Evolutionary conservation across 2,888 invertebrate species (phyloP), one percentile per base, ranked within the genome.

Genomic region (Nowickia ferox): DNA sequence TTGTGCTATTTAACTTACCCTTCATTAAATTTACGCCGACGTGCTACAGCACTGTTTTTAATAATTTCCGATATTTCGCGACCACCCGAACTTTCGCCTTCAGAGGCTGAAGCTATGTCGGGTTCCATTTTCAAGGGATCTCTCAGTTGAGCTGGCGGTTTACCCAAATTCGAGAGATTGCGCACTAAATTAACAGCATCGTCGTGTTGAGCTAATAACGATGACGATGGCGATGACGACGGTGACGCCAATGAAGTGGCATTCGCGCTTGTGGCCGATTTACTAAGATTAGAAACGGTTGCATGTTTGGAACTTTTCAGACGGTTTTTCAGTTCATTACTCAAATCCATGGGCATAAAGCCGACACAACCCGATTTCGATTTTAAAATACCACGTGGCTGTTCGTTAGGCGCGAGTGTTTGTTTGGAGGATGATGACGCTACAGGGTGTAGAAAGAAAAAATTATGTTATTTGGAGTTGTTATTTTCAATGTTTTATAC

Each of bases 31-130:
- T 93, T 93, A 66, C 93, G 91, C 40, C 93, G 90, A 71, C 93
- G 90, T 22, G 93, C 92, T 38, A 93, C 92, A 8, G 93, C 93
- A 88, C 93, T 94, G 84, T 93, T 93, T 87, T 93, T 93, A 86
- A 95, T 93, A 57, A 93, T 93, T 65, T 92, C 92, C 63, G 92
- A 92, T 77, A 93, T 92, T 88, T 94, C 93, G 9, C 93, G 91
- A 15, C 93, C 93, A 19, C 93, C 93, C 4, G 93, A 93, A 84
- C 93, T 93, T 88, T 93, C 93, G 51, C 93, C 93, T 82, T 93
- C 93, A 15, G 93, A 93, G 2, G 93, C 92, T 2, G 93, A 92
- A 17, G 92, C 90, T 61, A 88, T 82, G 40, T 84, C 78, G 15
- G 84, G 69, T 42, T 76, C 86, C 69, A 71, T 51, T 79, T 76